phyloP scores from a whole-genome alignment of 2,113 vertebrate genomes.

The Semnopithecus entellus region DNA sequence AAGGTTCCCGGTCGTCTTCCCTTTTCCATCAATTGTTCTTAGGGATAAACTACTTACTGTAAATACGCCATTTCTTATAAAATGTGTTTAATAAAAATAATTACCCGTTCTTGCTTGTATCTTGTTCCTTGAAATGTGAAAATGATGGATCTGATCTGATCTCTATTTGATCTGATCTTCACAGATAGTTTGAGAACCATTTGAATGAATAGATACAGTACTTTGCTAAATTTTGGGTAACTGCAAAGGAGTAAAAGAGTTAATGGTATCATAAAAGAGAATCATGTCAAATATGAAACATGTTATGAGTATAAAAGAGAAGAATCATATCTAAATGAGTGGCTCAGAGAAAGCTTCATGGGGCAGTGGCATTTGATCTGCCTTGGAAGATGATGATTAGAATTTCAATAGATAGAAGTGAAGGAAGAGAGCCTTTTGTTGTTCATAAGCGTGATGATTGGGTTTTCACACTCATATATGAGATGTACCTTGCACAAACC shows the following conservation, averaged over 20 bases:
- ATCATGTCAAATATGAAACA: neutral
- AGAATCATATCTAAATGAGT: neutral
- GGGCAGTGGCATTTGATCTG: neutral
- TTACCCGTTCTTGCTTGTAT: neutral
- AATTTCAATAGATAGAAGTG: neutral
- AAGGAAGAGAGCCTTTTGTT: neutral
- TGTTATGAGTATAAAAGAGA: neutral
- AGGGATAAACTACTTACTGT: neutral
- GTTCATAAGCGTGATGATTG: too few relatives aligned
- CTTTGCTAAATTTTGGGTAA: neutral
- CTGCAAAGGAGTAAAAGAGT: neutral
- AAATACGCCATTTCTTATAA: slow-evolving; percentile 6
- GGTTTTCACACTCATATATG: too few relatives aligned
- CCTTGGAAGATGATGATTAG: neutral
- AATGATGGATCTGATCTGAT: neutral
- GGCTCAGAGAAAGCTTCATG: neutral
- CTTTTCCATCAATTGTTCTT: slow-evolving; percentile 22
- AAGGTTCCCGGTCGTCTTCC: neutral
- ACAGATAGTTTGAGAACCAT: neutral
- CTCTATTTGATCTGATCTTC: too few relatives aligned
- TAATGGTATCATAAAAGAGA: neutral
- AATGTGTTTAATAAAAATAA: slow-evolving; percentile 9
- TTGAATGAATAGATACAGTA: neutral
- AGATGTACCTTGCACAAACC: too few relatives aligned
- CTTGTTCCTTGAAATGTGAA: slow-evolving; percentile 36